Evolutionary conservation across 1,140 invertebrate genomes (phyloP), one percentile per base, ranked within the genome.

Genomic region (Drosophila baimaii): DNA sequence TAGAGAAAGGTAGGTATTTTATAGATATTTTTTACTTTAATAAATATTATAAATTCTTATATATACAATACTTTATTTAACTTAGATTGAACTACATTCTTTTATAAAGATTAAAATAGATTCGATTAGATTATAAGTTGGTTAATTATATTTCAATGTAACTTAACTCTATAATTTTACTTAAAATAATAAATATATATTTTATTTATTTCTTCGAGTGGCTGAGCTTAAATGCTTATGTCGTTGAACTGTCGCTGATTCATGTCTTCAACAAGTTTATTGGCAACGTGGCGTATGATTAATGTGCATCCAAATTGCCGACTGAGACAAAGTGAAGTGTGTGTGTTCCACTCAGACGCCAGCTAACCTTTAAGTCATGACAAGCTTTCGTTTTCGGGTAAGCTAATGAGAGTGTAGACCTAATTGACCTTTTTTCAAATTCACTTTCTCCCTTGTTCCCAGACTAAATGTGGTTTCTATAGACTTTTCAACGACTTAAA

Each of bases 261-360:
- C 61, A 47, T 62, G 46, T 43, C 43, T 39, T 52, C 21, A 64
- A 59, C 43, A 56, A 64, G 58, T 70, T 55, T 64, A 47, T 70
- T 68, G 74, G 21, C 65, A 66, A 52, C 65, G 46, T 39, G 76
- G 44, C 65, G 78, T 72, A 85, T 85, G 83, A 85, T 85, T 82
- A 82, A 88, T 85, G 69, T 62, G 72, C 56, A 49, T 17, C 27
- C 43, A 52, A 49, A 46, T 71, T 71, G 69, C 43, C 43, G 46
- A 41, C 47, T 25, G 27, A 31, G 73, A 39, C 54, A 68, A 52
- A 65, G 31, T 62, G 35, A 52, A 70, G 66, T 31, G 23, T 39
- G 13, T 43, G 39, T 31, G 12, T 69, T 15, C 43, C 51, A 57
- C 68, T 58, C 33, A 49, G 68, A 47, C 68, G n/a, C 8, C 12